Evolutionary conservation across 2,113 vertebrate species (phyloP).

Genomic region (Prionailurus bengalensis): DNA sequence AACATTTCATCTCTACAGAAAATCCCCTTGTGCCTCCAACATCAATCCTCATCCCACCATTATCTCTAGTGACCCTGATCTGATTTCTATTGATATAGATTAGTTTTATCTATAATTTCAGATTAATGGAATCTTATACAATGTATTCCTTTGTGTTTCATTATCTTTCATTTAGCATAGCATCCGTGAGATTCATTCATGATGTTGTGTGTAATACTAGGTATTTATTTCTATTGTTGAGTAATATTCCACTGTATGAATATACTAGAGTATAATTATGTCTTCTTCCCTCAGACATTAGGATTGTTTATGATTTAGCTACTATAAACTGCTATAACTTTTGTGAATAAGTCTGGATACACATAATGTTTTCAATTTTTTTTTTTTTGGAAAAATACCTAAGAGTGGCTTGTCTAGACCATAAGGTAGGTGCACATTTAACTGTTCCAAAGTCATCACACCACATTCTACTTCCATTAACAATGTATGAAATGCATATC

Average conservation of each 20-base stretch:
- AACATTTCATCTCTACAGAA: neutral
- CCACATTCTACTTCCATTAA: neutral
- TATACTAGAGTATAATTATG: neutral
- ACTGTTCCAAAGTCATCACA: neutral
- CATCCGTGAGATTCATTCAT: neutral
- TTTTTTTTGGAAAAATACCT: neutral
- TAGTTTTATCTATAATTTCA: conserved; percentile 8
- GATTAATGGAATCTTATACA: neutral
- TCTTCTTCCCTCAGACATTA: neutral
- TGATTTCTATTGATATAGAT: neutral
- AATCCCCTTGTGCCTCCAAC: neutral
- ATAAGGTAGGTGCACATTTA: neutral
- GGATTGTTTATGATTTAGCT: neutral
- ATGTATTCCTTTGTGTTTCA: neutral
- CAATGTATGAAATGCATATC: neutral
- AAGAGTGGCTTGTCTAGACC: neutral
- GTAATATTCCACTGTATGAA: neutral
- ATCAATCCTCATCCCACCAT: neutral
- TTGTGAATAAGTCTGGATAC: neutral
- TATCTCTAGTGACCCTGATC: neutral
- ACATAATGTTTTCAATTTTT: neutral
- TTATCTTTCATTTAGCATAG: neutral
- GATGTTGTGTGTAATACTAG: neutral
- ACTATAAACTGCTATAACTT: neutral
- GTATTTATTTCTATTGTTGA: neutral